Evolutionary conservation across 2,113 vertebrate species (phyloP), one percentile per base, ranked within the genome.

Genomic region (Echinops telfairi): DNA sequence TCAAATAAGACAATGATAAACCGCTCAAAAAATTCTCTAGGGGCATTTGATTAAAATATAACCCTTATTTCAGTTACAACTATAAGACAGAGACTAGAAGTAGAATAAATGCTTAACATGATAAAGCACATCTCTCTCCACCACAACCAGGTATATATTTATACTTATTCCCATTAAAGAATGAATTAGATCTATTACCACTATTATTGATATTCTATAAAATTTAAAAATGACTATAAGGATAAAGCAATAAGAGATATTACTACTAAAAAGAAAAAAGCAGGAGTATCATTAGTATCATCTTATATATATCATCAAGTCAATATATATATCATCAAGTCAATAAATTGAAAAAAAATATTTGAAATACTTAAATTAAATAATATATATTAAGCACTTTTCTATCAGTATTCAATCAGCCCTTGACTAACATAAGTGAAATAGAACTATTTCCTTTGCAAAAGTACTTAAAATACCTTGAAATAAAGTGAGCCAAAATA

Each of bases 31-130:
- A 47, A 79, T 38, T 86, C 1, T 90, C 12, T 78, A 88, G 90
- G 89, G 36, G 22, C 31, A 68, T 68, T 71, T 94, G 15, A 76
- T 92, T 91, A 93, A 94, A 93, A 83, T 58, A 75, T 90, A 73
- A 75, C 33, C 17, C 2, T 57, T 43, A 80, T 86, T 89, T 94
- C 40, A 83, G 3, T 89, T 78, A 33, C 4, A 89, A 87, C 4
- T 62, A 38, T 4, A 84, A 78, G 82, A 22, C 70, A 76, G n/a
- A 58, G 73, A 53, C 73, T 81, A 76, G 23, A 90, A 95, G 70
- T 81, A 16, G 27, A 90, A 76, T 84, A 77, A 62, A 43, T 75
- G 6, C 85, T 92, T 88, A 93, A 78, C 36, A 64, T 82, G 62
- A 86, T 82, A 64, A 89, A 90, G 36, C n/a, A 89, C 5, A 57